Evolutionary conservation across 2,113 vertebrate species (phyloP).

Genomic region (Rhinogobius similis): DNA sequence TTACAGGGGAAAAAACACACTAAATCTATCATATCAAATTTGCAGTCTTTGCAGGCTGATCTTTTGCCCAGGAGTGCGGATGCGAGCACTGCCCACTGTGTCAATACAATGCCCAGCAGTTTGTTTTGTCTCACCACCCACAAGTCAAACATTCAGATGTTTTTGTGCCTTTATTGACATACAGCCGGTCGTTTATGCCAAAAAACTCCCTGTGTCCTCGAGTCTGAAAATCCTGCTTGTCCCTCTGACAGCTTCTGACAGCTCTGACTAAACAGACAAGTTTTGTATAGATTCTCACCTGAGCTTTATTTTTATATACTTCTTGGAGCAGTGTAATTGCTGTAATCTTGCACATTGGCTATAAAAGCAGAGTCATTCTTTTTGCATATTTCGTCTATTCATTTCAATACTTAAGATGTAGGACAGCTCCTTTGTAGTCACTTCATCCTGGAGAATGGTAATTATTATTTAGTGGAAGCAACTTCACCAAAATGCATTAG

Average conservation of each 20-base stretch:
- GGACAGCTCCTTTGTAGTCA: constrained; percentile 60
- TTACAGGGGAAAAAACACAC: neutral
- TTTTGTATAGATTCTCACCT: neutral
- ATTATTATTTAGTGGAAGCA: constrained; percentile 62
- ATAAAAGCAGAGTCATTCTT: constrained; percentile 37
- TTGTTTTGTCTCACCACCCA: constrained; percentile 61
- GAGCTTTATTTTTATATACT: neutral
- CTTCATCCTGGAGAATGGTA: constrained; percentile 71
- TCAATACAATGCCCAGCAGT: constrained; percentile 55
- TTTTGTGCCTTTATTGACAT: constrained; percentile 52
- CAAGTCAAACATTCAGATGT: constrained; percentile 64
- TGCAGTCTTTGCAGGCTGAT: constrained; percentile 3
- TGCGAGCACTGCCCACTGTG: constrained; percentile 37
- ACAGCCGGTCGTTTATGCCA: constrained; percentile 45
- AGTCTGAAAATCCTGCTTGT: constrained; percentile 30
- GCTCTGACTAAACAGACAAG: neutral
- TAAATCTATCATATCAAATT: constrained; percentile 9
- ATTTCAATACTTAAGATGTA: constrained; percentile 57
- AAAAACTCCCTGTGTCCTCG: constrained; percentile 55
- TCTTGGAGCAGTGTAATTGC: neutral
- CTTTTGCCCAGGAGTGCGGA: constrained; percentile 20
- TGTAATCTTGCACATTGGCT: neutral
- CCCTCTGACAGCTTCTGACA: constrained; percentile 18
- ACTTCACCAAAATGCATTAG: constrained; percentile 50
- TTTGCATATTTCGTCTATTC: constrained; percentile 23